phyloP scores from a whole-genome alignment of 2,113 vertebrate genomes.

The Alligator sinensis region DNA sequence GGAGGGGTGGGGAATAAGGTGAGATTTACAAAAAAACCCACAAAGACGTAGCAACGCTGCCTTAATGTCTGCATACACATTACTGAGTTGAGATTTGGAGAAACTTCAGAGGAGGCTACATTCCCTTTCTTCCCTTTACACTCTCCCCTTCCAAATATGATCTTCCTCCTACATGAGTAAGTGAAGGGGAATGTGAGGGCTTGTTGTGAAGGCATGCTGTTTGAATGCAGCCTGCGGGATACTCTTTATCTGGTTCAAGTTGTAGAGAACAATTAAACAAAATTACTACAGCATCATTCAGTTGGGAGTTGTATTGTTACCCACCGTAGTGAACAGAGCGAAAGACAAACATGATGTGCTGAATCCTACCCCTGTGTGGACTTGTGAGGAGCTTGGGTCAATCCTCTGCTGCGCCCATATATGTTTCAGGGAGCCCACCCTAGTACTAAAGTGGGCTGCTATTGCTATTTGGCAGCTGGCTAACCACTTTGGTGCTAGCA shows the following conservation, averaged over 20 bases:
- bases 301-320: neutral
- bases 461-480: neutral
- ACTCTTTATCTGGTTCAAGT: neutral
- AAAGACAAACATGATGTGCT: neutral
- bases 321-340: slow-evolving; percentile 38
- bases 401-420: neutral
- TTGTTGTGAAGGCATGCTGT: neutral
- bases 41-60: too few species aligned
- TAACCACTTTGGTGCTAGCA: too few species aligned
- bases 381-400: neutral
- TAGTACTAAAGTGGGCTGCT: neutral
- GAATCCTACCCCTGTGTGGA: neutral
- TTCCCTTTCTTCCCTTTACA: neutral
- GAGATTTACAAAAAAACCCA: neutral
- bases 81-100: fast-evolving
- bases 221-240: neutral
- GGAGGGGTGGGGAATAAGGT: too few species aligned
- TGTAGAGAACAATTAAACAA: too few species aligned
- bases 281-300: too few species aligned
- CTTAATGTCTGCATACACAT: fast-evolving
- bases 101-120: neutral
- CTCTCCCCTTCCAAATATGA: neutral
- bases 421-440: fast-evolving
- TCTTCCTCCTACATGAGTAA: neutral
- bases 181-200: neutral